phyloP scores from a whole-genome alignment of 1,140 invertebrate species.

The roundworm (Caenorhabditis elegans) region DNA sequence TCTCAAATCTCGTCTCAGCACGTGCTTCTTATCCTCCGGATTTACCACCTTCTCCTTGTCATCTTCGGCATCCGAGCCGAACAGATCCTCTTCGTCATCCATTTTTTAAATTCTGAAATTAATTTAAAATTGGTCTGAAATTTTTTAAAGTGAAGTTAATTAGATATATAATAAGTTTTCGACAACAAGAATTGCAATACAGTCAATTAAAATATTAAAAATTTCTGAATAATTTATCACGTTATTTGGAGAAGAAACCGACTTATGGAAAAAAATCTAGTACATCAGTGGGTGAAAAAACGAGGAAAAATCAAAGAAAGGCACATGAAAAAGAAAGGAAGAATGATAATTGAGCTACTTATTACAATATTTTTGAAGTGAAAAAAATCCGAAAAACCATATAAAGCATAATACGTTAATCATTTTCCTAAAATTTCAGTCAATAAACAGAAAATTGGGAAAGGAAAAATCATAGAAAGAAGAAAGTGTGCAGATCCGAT shows the following conservation, averaged over 20 bases:
- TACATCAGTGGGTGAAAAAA: not conserved
- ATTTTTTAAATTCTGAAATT: not conserved
- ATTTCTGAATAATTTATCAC: not conserved
- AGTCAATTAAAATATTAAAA: too few relatives aligned
- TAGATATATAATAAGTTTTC: too few relatives aligned
- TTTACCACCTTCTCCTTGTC: not conserved
- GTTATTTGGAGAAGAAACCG: not conserved
- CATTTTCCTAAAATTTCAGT: too few relatives aligned
- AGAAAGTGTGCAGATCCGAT: not conserved
- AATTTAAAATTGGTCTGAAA: not conserved
- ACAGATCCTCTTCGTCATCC: conserved; percentile 18
- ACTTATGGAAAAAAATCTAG: not conserved
- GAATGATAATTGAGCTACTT: conserved; percentile 12
- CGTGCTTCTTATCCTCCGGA: conserved; percentile 34
- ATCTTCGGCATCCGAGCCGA: not conserved
- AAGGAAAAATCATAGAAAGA: not conserved
- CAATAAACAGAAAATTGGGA: not conserved
- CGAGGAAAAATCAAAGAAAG: not conserved
- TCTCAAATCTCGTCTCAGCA: conserved; percentile 70
- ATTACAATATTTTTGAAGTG: too few relatives aligned
- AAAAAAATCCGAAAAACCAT: too few relatives aligned
- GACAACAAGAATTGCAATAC: too few relatives aligned
- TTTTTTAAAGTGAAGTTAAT: too few relatives aligned
- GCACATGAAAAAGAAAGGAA: not conserved
- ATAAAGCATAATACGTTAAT: too few relatives aligned